phyloP scores from a whole-genome alignment of 2,113 vertebrate genomes.

The Pluvialis apricaria region DNA sequence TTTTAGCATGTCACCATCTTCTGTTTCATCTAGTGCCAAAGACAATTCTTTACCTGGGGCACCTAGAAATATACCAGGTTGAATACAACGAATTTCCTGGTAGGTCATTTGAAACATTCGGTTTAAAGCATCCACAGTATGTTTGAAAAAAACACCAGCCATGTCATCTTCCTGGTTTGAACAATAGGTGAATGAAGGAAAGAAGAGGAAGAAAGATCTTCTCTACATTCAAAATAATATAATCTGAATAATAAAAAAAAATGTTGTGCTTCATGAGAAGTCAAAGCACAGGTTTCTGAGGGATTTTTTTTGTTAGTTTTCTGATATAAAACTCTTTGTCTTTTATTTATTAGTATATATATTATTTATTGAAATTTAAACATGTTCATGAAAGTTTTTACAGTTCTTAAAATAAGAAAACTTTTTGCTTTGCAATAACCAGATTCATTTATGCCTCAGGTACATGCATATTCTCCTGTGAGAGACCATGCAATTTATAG shows the following conservation, averaged over 20 bases:
- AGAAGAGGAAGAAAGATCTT: not conserved
- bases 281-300: not conserved
- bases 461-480: not conserved
- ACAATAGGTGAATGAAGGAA: not conserved
- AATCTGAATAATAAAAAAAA: not conserved
- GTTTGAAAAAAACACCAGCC: not conserved
- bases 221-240: not conserved
- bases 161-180: not conserved
- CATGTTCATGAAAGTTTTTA: not conserved
- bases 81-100: not conserved
- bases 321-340: not conserved
- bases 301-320: not conserved
- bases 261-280: not conserved
- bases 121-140: not conserved
- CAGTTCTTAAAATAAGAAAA: not conserved
- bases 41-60: not conserved
- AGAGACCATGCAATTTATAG: not conserved
- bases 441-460: not conserved
- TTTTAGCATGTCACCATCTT: not conserved
- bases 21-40: not conserved
- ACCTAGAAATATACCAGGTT: not conserved
- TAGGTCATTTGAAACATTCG: not conserved
- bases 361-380: not conserved
- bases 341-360: not conserved
- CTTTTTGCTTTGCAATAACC: not conserved